phyloP scores from a whole-genome alignment of 2,888 invertebrate genomes.

The Tridacna crocea region DNA sequence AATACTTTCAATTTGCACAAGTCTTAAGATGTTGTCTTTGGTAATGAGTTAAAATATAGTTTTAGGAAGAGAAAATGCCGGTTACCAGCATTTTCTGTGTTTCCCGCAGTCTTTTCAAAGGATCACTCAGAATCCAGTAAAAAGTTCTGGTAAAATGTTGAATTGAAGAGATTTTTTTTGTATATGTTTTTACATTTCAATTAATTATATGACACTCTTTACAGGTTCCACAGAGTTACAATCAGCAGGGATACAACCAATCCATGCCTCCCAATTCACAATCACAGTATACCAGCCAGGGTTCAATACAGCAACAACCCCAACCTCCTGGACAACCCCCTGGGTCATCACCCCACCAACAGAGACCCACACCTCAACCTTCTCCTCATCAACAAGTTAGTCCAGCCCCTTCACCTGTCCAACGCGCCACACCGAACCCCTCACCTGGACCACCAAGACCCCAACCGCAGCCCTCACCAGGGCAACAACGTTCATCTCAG shows the following conservation, averaged over 20 bases:
- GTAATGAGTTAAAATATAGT: no score
- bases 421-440: slow-evolving; percentile 54
- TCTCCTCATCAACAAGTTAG: slow-evolving; percentile 77
- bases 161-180: no score
- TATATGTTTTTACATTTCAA: background rate
- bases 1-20: no score
- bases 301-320: slow-evolving; percentile 64
- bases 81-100: background rate
- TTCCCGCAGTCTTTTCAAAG: background rate
- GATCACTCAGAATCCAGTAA: no score
- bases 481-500: slow-evolving; percentile 85
- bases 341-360: slow-evolving; percentile 69
- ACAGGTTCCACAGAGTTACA: slow-evolving; percentile 54
- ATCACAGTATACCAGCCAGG: slow-evolving; percentile 61
- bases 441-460: slow-evolving; percentile 74
- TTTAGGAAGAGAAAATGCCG: no score
- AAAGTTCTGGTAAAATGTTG: no score
- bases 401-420: slow-evolving; percentile 64
- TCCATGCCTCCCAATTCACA: slow-evolving; percentile 58
- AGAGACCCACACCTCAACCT: slow-evolving; percentile 64
- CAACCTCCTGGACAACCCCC: slow-evolving; percentile 65
- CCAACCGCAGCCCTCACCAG: slow-evolving; percentile 81
- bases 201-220: slow-evolving; percentile 16
- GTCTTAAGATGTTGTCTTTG: no score
- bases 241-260: slow-evolving; percentile 62